These are phyloP conservation scores for Ephestia elutella DNA, from an alignment of 1,140 invertebrate genomes.

Conservation along the genomic window DNA sequence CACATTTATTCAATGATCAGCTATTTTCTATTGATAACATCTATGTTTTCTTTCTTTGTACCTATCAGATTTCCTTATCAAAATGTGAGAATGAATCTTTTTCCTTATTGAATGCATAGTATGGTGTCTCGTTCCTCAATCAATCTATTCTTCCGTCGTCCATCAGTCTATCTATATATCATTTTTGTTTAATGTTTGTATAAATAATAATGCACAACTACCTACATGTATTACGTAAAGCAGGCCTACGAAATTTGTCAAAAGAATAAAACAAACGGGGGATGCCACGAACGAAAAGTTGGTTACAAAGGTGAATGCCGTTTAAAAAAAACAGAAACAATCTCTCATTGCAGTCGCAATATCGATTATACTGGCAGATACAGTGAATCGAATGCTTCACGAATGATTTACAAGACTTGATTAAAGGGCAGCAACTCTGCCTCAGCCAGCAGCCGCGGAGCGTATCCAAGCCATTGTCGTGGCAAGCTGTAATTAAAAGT, in stretches of 20 bases:
- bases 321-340: not conserved
- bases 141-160: too few species aligned
- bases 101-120: too few species aligned
- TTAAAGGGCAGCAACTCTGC: conserved; percentile 45
- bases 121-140: too few species aligned
- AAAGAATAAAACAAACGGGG: too few species aligned
- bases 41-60: too few species aligned
- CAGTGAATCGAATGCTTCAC: conserved; percentile 24
- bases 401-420: conserved; percentile 53
- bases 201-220: too few species aligned
- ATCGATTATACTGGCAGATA: not conserved
- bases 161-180: too few species aligned
- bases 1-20: not conserved
- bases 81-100: not conserved
- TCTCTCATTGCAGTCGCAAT: not conserved
- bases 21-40: not conserved
- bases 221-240: too few species aligned
- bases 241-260: too few species aligned
- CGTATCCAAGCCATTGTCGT: conserved; percentile 40
- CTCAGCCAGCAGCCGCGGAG: conserved; percentile 22
- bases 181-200: too few species aligned
- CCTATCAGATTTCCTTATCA: not conserved
- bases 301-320: too few species aligned
- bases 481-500: conserved; percentile 55
- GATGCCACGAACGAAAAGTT: too few species aligned